Evolutionary conservation across 2,888 invertebrate genomes (phyloP), one percentile per base, ranked within the genome.

Genomic region (Pediacus dermestoides): DNA sequence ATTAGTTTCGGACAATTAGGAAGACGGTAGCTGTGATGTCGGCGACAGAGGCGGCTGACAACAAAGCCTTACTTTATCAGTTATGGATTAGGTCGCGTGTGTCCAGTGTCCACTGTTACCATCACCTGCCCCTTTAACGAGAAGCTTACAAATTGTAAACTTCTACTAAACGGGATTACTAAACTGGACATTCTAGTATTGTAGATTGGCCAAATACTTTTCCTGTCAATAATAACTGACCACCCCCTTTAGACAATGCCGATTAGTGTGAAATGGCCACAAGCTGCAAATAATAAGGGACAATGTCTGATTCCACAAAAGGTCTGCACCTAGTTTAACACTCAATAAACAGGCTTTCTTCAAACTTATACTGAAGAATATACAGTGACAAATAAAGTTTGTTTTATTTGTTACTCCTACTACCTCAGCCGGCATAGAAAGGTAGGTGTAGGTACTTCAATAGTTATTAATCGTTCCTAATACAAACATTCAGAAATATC

Each of bases 31-130:
- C 44, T 42, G 48, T 52, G 46, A 23, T 34, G 48, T 47, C 41
- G 48, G 47, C 46, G 48, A 46, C 48, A 42, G 38, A 36, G 44
- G 35, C 52, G 53, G 52, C 32, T 30, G 23, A 25, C 39, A 25
- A 46, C 52, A 53, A 59, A 59, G 58, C 41, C 44, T n/a, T 34
- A 46, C 53, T 59, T n/a, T 59, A 59, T 59, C 58, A 52, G 57
- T 57, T 57, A 53, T 58, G 59, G 61, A 58, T 58, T 61, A 58
- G 57, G 48, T 58, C 51, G 58, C 60, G 60, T 59, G 60, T 57
- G 58, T 57, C 55, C 47, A 37, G 35, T 42, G 39, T 31, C 14
- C 36, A 16, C 31, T 18, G 30, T 39, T 34, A 9, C 31, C 30
- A 31, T 42, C 46, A 46, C 46, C 46, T 46, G 46, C 35, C 15